Conservation (phyloP, 2,888 invertebrate genomes). For the Flabesymbios commensalis region DNA sequence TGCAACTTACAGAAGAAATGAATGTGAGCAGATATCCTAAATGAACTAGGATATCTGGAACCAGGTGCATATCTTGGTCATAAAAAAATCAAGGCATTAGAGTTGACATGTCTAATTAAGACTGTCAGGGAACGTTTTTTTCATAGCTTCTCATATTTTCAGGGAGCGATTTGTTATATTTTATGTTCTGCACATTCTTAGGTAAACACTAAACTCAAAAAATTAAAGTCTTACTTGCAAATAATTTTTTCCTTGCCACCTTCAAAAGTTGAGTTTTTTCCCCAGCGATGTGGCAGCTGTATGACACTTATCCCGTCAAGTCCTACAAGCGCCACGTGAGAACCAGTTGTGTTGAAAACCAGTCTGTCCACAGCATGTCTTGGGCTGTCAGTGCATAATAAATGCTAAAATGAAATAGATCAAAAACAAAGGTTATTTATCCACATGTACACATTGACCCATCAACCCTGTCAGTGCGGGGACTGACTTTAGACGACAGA, state of each 20-base stretch:
- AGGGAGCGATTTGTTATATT: too few relatives aligned
- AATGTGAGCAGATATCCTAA: too few relatives aligned
- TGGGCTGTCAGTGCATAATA: conserved; percentile 72
- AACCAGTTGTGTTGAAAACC: conserved; percentile 70
- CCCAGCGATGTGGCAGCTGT: conserved; percentile 75
- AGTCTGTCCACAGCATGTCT: conserved; percentile 73
- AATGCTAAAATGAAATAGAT: conserved; percentile 67
- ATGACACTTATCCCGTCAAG: conserved; percentile 72
- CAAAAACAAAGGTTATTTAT: too few relatives aligned
- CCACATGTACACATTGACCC: too few relatives aligned
- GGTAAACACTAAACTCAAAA: not conserved
- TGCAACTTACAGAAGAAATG: not conserved
- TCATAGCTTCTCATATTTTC: too few relatives aligned
- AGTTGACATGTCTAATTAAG: too few relatives aligned
- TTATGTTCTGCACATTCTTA: not conserved
- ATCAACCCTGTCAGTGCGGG: too few relatives aligned
- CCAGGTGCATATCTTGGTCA: too few relatives aligned
- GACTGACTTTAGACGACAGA: too few relatives aligned
- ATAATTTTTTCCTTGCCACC: conserved; percentile 72
- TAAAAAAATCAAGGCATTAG: too few relatives aligned
- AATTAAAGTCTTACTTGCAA: conserved; percentile 70
- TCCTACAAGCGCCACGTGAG: conserved; percentile 74
- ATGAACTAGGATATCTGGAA: too few relatives aligned
- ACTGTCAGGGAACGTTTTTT: too few relatives aligned
- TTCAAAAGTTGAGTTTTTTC: conserved; percentile 70